A percentile compares a stretch with the other conserved stretches of the same genome.
Conservation (phyloP, 2,797 vertebrate species). For the Danionella dracula region DNA sequence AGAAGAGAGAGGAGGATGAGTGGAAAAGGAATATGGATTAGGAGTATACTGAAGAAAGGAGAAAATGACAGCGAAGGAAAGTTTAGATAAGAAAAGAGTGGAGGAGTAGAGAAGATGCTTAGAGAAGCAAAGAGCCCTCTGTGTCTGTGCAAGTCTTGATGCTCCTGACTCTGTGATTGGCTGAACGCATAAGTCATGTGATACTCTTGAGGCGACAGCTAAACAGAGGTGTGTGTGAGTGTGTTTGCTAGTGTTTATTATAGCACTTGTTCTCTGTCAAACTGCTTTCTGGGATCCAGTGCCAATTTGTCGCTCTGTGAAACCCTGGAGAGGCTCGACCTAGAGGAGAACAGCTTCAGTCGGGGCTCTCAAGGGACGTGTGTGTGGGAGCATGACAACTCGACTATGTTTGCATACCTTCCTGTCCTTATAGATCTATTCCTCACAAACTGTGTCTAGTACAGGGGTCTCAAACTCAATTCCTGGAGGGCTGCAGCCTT, state of each 20-base stretch:
- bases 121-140: not conserved
- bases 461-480: too few relatives aligned
- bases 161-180: slow-evolving; percentile 31
- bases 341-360: not conserved
- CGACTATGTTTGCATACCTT: not conserved
- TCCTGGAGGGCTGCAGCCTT: too few relatives aligned
- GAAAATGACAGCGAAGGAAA: too few relatives aligned
- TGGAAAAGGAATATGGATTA: not conserved
- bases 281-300: not conserved
- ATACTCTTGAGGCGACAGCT: slow-evolving; percentile 23
- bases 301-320: slow-evolving; percentile 1
- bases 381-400: not conserved
- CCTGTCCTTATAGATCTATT: not conserved
- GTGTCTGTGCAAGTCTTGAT: slow-evolving; percentile 20
- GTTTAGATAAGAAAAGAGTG: not conserved
- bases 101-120: not conserved
- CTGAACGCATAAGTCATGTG: slow-evolving; percentile 21
- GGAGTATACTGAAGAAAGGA: too few relatives aligned
- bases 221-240: slow-evolving; percentile 9
- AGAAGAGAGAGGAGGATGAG: not conserved
- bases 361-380: not conserved
- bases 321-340: not conserved
- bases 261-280: slow-evolving; percentile 30
- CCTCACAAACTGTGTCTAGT: too few relatives aligned
- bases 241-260: slow-evolving; percentile 22